Evolutionary conservation across 1,140 invertebrate genomes (phyloP), one percentile per base, ranked within the genome.

Genomic region (Pentalonia nigronervosa): DNA sequence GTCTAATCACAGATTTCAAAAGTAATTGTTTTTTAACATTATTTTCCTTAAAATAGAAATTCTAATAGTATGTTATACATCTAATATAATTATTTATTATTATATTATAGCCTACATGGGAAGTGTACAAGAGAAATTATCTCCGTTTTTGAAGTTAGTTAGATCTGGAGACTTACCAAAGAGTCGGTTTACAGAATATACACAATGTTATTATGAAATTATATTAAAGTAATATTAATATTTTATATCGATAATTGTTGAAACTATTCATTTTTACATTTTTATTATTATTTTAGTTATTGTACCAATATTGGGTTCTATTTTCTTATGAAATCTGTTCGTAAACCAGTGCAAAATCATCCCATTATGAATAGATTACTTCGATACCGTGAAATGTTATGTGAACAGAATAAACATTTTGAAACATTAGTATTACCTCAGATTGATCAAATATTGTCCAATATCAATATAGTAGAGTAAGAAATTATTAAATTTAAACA

Each of bases 291-390:
- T 94, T 94, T 94, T 94, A 97, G 96, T 95, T 99, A 99, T 95
- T 97, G 97, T 94, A 97, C 96, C 36, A 99, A 99, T 95, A 97
- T 99, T 41, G 96, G 96, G 48, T 98, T 98, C 95, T 99, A 98
- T 95, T 95, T 99, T 93, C 96, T 98, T 94, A 94, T 99, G 2
- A 99, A 98, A 96, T 96, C 96, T 83, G 97, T 97, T 95, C 96
- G 96, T 94, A 95, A 96, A 60, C 95, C 96, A 91, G 96, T 98
- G 34, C 96, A 97, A 94, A 96, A 97, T 94, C 98, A 99, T 96
- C 98, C 98, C 53, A 97, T 99, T 53, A 97, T 98, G 36, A 98
- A 98, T 95, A 96, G 97, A 94, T 95, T 99, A 45, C 96, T 97
- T 94, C 97, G 98, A 94, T 98, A 97, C 94, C 96, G 97, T 94